A percentile compares a stretch with the other conserved stretches of the same genome.
Evolutionary conservation across 2,113 vertebrate species (phyloP).

Genomic region (Apteryx owenii): DNA sequence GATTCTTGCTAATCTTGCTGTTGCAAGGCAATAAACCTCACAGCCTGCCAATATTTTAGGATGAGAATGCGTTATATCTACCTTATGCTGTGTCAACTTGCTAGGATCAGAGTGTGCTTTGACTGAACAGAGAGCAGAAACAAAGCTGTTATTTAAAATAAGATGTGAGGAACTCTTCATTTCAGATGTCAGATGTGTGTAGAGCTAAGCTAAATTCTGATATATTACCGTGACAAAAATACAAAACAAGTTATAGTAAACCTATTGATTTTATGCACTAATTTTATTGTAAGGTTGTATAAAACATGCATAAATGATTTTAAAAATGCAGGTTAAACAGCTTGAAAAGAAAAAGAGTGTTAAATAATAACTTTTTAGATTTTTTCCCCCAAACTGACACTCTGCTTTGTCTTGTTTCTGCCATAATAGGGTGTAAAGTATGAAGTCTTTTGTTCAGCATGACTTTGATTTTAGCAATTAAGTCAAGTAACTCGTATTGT

Average conservation of each 20-base stretch:
- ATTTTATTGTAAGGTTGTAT: not conserved
- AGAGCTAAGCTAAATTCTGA: not conserved
- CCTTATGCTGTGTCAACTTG: not conserved
- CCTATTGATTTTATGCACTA: not conserved
- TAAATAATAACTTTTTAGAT: not conserved
- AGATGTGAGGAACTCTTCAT: not conserved
- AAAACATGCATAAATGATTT: not conserved
- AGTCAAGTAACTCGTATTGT: not conserved
- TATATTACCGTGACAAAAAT: not conserved
- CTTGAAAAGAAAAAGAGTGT: not conserved
- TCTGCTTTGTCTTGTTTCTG: not conserved
- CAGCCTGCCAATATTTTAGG: not conserved
- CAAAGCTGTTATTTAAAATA: not conserved
- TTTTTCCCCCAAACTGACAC: not conserved
- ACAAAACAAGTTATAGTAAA: not conserved
- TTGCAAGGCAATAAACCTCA: not conserved
- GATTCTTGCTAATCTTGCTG: not conserved
- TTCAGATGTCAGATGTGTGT: not conserved
- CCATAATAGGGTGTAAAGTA: not conserved
- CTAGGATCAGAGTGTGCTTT: not conserved
- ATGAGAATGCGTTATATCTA: not conserved
- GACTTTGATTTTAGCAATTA: conserved; percentile 19
- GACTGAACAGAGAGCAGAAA: not conserved
- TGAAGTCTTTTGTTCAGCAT: conserved; percentile 1
- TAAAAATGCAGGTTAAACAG: not conserved